Evolutionary conservation across 2,888 invertebrate genomes (phyloP).

Genomic region (Myopa tessellatipennis): DNA sequence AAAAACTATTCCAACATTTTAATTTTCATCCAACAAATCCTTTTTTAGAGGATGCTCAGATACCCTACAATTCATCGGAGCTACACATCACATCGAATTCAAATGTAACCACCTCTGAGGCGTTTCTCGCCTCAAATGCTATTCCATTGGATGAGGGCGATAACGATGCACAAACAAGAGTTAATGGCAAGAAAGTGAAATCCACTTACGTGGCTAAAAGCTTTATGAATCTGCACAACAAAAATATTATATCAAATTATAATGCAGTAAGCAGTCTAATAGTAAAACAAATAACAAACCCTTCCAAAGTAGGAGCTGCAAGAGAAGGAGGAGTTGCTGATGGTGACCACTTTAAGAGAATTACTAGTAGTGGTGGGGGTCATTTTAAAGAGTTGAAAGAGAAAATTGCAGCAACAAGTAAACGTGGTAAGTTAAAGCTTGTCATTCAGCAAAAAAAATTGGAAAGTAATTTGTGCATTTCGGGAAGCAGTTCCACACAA

Average conservation of each 20-base stretch:
- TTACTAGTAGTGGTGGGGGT: conserved; percentile 65
- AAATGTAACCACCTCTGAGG: conserved; percentile 37
- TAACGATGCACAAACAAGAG: background rate
- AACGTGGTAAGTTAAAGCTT: conserved; percentile 61
- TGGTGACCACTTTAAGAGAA: conserved; percentile 50
- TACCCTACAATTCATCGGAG: background rate
- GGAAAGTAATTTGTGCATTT: too few relatives aligned
- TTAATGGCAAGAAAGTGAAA: background rate
- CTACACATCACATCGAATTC: background rate
- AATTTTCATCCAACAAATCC: conserved; percentile 67
- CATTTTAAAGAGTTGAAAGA: conserved; percentile 73
- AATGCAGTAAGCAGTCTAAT: conserved; percentile 63
- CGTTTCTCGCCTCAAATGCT: conserved; percentile 53
- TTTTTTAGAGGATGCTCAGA: conserved; percentile 60
- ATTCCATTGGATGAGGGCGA: conserved; percentile 43
- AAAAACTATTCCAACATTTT: conserved; percentile 46
- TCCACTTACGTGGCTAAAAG: conserved; percentile 48
- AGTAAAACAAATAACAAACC: conserved; percentile 61
- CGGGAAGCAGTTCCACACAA: too few relatives aligned
- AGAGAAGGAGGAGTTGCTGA: conserved; percentile 57
- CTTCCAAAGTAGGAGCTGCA: conserved; percentile 54
- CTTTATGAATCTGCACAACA: conserved; percentile 58
- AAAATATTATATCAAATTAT: conserved; percentile 59
- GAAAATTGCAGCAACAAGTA: conserved; percentile 69
- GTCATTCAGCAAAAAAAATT: background rate